Evolutionary conservation across 2,888 invertebrate species (phyloP).

Genomic region (Pristionchus exspectatus): DNA sequence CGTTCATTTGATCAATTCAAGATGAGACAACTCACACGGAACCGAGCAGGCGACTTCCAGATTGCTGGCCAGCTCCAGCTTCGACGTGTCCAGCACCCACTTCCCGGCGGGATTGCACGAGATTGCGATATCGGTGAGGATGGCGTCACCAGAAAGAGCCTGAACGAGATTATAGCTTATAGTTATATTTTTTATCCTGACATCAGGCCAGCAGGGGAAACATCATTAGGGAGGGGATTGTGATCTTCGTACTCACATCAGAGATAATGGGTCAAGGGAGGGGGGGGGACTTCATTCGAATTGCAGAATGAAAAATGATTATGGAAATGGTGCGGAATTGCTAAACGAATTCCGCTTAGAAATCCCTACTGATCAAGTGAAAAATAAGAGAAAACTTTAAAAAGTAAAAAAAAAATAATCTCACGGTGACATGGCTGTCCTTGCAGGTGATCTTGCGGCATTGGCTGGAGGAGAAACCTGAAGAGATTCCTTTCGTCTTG

Average conservation of each 20-base stretch:
- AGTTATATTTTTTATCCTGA: too few relatives aligned
- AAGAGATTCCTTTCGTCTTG: background rate
- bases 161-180: too few relatives aligned
- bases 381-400: too few relatives aligned
- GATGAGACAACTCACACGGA: constrained; percentile 1
- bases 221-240: too few relatives aligned
- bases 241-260: too few relatives aligned
- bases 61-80: background rate
- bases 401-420: background rate
- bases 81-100: constrained; percentile 40
- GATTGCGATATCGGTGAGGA: constrained; percentile 32
- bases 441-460: constrained; percentile 52
- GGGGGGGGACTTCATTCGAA: too few relatives aligned
- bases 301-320: too few relatives aligned
- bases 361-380: too few relatives aligned
- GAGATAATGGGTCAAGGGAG: too few relatives aligned
- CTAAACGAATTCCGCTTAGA: too few relatives aligned
- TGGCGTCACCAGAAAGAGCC: background rate
- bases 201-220: too few relatives aligned
- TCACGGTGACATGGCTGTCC: constrained; percentile 47
- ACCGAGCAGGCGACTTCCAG: constrained; percentile 30
- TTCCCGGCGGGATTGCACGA: constrained; percentile 48
- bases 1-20: too few relatives aligned
- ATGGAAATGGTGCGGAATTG: background rate
- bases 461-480: constrained; percentile 8